Evolutionary conservation across 2,113 vertebrate species (phyloP), one percentile per base, ranked within the genome.

Genomic region (Cnemophilus loriae): DNA sequence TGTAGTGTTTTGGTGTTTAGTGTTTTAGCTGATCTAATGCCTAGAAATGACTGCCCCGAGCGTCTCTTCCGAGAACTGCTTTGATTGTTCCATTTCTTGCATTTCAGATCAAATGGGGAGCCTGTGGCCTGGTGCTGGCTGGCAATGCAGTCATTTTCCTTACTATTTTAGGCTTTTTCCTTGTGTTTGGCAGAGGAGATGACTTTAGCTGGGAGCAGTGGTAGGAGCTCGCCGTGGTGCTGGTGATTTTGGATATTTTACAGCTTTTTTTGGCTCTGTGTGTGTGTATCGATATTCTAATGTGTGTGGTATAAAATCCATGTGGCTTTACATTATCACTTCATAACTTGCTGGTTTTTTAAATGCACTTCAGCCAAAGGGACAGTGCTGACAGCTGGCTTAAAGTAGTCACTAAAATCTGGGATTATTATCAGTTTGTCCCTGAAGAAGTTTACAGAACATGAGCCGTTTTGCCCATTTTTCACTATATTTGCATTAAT

Each of bases 151-250:
- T 99, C 68, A 99, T 99, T 98, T 99, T 99, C 97, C 96, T 99
- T 84, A 99, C 99, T 35, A 99, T 99, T 95, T 96, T 99, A 65
- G 99, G 99, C 63, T 99, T 99, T 96, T 99, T 99, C 95, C 95
- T 99, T 5, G 98, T 99, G 35, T 99, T 99, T 94, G 99, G 99
- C 81, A 97, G 99, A 93, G 98, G 99, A 84, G 99, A 99, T 87
- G 99, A 99, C 96, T 99, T 99, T 91, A 98, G 98, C 97, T 99
- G 99, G 99, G 99, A 99, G 61, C 99, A 99, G 97, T 99, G 99
- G 99, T 99, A 99, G 98, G 96, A 61, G 80, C 23, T 76, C 28
- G 1, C 52, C 21, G 33, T 37, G 75, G 65, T 67, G 60, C 87
- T 78, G 90, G 77, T 76, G 47, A 87, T 16, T 8, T 12, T 2